Evolutionary conservation across 2,888 invertebrate genomes (phyloP), one percentile per base, ranked within the genome.

Genomic region (Parapristionchus giblindavisi): DNA sequence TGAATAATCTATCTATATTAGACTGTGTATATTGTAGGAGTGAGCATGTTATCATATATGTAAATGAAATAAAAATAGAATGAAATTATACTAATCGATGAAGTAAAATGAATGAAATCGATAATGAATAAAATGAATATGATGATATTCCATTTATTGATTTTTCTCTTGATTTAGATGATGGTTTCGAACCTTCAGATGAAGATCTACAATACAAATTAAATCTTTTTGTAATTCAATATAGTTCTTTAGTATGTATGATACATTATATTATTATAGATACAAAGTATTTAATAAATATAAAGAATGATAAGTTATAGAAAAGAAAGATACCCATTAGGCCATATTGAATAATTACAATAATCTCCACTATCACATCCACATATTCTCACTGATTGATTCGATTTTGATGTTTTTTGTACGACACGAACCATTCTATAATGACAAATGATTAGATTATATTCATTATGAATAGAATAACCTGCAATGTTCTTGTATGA

Each of bases 331-430:
- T 29, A 71, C 71, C 71, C 71, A 38, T 54, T 40, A 5, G 71
- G 71, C 71, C 71, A 71, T 21, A 29, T 29, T n/a, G 54, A 36
- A 21, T 71, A 54, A 24, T 71, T 71, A 32, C 71, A 71, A 38
- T 24, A 71, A n/a, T 71, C 71, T 27, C 56, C 71, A 14, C 21
- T 24, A n/a, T 71, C 43, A 34, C 71, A 71, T 32, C 71, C 71
- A 71, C 71, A 71, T 6, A 71, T 71, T 36, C 40, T n/a, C n/a
- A 71, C 71, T 6, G 54, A 21, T 3, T 34, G 17, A 27, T 56
- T 56, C 38, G 56, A 36, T 29, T 71, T 71, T 6, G 71, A 71
- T 5, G 71, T 71, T 40, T n/a, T 71, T 71, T 11, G 56, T 51
- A 8, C 71, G 71, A 27, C 71, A 71, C 14, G 71, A 36, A 36